These are phyloP conservation scores for Harmothoe impar DNA, from an alignment of 2,888 invertebrate genomes.

Conservation along the genomic window DNA sequence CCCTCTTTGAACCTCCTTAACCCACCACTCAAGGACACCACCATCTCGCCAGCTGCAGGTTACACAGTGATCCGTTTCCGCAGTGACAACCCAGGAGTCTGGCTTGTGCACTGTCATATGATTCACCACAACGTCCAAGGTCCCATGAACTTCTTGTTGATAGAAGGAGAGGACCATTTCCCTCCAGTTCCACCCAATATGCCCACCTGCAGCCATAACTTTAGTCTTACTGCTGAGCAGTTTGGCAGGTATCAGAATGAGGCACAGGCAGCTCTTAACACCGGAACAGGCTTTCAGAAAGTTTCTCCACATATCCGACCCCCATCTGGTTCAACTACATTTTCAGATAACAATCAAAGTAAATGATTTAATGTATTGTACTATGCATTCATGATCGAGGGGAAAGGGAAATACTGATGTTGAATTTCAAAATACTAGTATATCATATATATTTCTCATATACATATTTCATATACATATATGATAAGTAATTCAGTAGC, in stretches of 20 bases:
- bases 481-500: too few relatives aligned
- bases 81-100: slow-evolving; percentile 80
- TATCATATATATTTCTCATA: too few relatives aligned
- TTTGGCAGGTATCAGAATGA: not conserved
- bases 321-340: too few relatives aligned
- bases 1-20: slow-evolving; percentile 73
- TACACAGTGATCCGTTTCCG: slow-evolving; percentile 78
- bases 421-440: too few relatives aligned
- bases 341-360: too few relatives aligned
- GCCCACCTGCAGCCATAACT: not conserved
- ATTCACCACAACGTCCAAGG: slow-evolving; percentile 77
- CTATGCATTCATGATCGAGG: too few relatives aligned
- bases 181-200: not conserved
- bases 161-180: not conserved
- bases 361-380: too few relatives aligned
- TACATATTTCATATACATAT: too few relatives aligned
- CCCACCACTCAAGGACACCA: slow-evolving; percentile 78
- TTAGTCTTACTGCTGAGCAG: not conserved
- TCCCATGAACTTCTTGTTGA: slow-evolving; percentile 72
- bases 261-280: not conserved
- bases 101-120: slow-evolving; percentile 81
- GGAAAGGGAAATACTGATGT: too few relatives aligned
- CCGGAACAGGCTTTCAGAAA: too few relatives aligned
- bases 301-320: too few relatives aligned
- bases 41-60: slow-evolving; percentile 80